Conservation (phyloP, 2,113 vertebrate genomes). For the Burhinus oedicnemus region DNA sequence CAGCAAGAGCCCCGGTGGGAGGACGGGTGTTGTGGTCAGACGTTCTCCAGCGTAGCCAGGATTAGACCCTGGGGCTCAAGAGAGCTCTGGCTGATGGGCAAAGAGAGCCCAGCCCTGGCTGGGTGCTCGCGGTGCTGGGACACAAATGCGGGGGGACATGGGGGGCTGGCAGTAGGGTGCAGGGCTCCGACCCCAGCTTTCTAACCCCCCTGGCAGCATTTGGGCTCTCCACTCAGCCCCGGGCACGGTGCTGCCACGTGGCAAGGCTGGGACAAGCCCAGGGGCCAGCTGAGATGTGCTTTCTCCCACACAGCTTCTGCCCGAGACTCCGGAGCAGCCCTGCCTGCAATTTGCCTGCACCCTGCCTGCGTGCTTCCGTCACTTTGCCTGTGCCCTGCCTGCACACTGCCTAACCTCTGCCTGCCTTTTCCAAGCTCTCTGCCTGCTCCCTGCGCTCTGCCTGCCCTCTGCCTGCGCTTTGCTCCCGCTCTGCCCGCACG, state of each 20-base stretch:
- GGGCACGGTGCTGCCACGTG: rapidly evolving
- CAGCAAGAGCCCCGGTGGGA: not conserved
- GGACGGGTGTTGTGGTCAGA: not conserved
- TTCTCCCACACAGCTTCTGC: not conserved
- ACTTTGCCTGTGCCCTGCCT: not conserved
- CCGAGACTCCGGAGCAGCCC: not conserved
- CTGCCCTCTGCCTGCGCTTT: not conserved
- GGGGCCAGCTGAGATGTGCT: not conserved
- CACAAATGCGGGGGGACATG: not conserved
- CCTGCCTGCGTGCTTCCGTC: not conserved
- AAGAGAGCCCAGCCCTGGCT: not conserved
- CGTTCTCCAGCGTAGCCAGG: not conserved
- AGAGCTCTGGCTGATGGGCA: not conserved
- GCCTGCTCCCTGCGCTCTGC: not conserved
- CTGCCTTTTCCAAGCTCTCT: not conserved
- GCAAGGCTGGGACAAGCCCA: not conserved
- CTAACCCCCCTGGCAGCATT: not conserved
- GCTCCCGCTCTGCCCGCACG: not conserved
- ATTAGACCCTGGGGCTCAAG: not conserved
- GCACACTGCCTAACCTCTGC: not conserved
- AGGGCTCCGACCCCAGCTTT: not conserved
- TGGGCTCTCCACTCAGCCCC: not conserved
- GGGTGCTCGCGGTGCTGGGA: not conserved
- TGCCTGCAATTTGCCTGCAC: not conserved
- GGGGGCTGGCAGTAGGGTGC: not conserved